Evolutionary conservation across 2,797 vertebrate genomes (phyloP).

Genomic region (Takifugu ocellatus): DNA sequence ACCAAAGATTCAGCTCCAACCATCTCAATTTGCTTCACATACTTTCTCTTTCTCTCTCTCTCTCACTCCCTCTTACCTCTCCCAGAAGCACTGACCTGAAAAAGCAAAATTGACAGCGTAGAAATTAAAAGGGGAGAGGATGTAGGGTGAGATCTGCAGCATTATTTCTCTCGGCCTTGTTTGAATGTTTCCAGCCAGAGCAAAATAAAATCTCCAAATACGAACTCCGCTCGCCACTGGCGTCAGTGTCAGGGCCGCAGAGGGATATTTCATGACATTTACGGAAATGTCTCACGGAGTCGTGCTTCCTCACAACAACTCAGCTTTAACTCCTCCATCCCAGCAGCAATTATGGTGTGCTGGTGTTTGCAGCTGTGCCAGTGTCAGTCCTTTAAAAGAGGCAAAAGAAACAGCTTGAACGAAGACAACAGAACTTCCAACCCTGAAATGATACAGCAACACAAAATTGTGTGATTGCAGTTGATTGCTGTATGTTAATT

Average conservation of each 20-base stretch:
- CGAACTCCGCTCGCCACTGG: slow-evolving; percentile 41
- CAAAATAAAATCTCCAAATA: slow-evolving; percentile 50
- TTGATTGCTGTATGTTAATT: slow-evolving; percentile 74
- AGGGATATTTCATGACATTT: slow-evolving; percentile 62
- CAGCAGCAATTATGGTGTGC: slow-evolving; percentile 37
- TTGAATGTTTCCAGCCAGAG: slow-evolving; percentile 38
- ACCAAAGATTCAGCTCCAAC: slow-evolving; percentile 67
- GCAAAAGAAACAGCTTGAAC: slow-evolving; percentile 24
- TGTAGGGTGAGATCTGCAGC: slow-evolving; percentile 62
- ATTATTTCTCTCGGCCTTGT: slow-evolving; percentile 60
- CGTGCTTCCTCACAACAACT: slow-evolving; percentile 12
- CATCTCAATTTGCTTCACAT: slow-evolving; percentile 72
- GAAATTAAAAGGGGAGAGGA: slow-evolving; percentile 61
- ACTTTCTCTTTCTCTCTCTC: slow-evolving; percentile 13
- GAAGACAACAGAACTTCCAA: slow-evolving; percentile 19
- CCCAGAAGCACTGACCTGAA: slow-evolving; percentile 76
- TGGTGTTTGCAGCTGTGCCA: slow-evolving; percentile 22
- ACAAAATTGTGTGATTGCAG: slow-evolving; percentile 53
- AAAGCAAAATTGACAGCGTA: slow-evolving; percentile 74
- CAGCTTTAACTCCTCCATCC: slow-evolving; percentile 20
- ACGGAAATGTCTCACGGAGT: slow-evolving; percentile 31
- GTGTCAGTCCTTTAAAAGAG: not conserved
- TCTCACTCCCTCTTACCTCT: slow-evolving; percentile 41
- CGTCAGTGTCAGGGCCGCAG: slow-evolving; percentile 30
- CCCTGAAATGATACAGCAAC: slow-evolving; percentile 39